A percentile compares a stretch with the other conserved stretches of the same genome.
These are phyloP conservation scores for Leistus spinibarbis DNA, from an alignment of 2,888 invertebrate genomes.

Conservation along the genomic window DNA sequence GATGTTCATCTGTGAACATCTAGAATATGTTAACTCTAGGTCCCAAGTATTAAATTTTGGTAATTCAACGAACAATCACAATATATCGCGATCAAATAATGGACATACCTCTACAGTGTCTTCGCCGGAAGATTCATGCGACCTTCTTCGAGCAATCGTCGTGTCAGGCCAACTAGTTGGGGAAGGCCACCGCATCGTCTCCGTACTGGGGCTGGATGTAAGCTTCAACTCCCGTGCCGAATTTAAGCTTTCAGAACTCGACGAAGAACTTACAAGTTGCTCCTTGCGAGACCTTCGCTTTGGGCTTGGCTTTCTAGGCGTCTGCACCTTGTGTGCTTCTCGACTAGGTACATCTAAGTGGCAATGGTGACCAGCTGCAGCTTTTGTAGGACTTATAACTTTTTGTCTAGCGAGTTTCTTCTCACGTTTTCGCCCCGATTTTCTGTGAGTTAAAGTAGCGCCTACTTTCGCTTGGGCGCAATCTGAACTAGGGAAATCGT, in stretches of 20 bases:
- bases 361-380: conserved; percentile 53
- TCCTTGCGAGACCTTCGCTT: conserved; percentile 63
- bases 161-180: conserved; percentile 42
- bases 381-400: conserved; percentile 63
- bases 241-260: conserved; percentile 65
- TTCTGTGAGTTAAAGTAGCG: conserved; percentile 59
- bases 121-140: conserved; percentile 58
- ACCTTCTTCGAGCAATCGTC: conserved; percentile 43
- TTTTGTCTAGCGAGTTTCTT: conserved; percentile 61
- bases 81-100: too few species aligned
- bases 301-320: conserved; percentile 63
- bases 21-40: neutral
- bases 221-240: conserved; percentile 58
- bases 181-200: conserved; percentile 55
- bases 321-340: conserved; percentile 52
- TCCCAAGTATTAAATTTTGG: too few species aligned
- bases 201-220: conserved; percentile 57
- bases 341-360: conserved; percentile 67
- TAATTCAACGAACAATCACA: too few species aligned
- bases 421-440: conserved; percentile 68
- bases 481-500: conserved; percentile 81
- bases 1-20: neutral
- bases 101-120: conserved; percentile 60
- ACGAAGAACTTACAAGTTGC: conserved; percentile 63
- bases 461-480: conserved; percentile 63